Base-by-base conservation (phyloP, 2,888 invertebrate species). In the Noctua pronuba region DNA sequence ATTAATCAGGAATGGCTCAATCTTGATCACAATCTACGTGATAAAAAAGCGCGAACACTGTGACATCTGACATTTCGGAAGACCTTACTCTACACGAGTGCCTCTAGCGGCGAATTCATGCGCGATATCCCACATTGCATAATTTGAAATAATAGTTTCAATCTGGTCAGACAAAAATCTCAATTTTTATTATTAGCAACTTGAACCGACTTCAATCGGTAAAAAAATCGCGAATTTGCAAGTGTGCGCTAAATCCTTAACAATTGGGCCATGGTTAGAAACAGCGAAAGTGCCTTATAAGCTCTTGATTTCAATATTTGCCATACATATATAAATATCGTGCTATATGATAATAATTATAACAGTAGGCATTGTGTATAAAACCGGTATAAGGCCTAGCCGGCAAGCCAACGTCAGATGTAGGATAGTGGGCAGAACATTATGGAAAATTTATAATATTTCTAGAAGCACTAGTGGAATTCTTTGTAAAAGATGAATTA, bases 311-410 rank as follows among this genome's bases (percentile, higher is more conserved):
- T 49, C 62, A 76, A 75, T 75, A 76, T 62, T 21, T n/a, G 13
- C 21, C n/a, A 13, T 11, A 31, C 38, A n/a, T n/a, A n/a, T n/a
- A n/a, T n/a, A n/a, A n/a, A 21, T 38, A 44, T 11, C 31, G n/a
- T 49, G 18, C 13, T 24, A 18, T 11, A 60, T 21, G 58, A 76
- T 24, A 31, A n/a, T 35, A 24, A 11, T 52, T 31, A 52, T 18
- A 44, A 21, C 21, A 18, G 18, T 21, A 35, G 4, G 77, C 10
- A 77, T 52, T 77, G 75, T 74, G 5, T 35, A n/a, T 73, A 10
- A 44, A 77, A 77, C 76, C 49, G 44, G 52, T 52, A 1, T 52
- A 11, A 18, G 18, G 18, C 44, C 31, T 62, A 52, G 31, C 2
- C 5, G n/a, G 2, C 38, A 41, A 31, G 74, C 18, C 72, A 44